Evolutionary conservation across 2,797 vertebrate species (phyloP).

Genomic region (Clarias fuscus): DNA sequence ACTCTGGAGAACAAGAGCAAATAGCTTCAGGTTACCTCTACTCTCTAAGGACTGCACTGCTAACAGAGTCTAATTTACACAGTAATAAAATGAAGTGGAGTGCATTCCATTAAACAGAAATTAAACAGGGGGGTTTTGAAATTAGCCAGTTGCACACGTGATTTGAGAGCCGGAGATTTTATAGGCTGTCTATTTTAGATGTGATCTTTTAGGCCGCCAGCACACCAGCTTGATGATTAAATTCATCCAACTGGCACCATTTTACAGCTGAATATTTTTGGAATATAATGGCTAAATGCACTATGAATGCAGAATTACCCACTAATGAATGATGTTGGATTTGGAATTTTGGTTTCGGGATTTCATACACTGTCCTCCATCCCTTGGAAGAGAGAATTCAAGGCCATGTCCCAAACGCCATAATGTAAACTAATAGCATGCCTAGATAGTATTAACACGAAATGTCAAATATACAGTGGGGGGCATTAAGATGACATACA

Average conservation of each 20-base stretch:
- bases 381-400: background rate
- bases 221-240: conserved; percentile 13
- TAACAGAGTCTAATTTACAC: conserved; percentile 50
- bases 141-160: conserved; percentile 30
- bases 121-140: conserved; percentile 24
- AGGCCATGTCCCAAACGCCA: background rate
- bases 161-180: conserved; percentile 31
- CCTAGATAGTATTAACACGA: background rate
- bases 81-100: conserved; percentile 43
- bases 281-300: background rate
- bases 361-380: background rate
- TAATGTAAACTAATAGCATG: background rate
- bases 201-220: conserved; percentile 19
- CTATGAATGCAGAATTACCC: background rate
- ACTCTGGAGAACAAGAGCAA: conserved; percentile 49
- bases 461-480: background rate
- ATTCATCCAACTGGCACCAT: conserved; percentile 22
- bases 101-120: conserved; percentile 45
- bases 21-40: conserved; percentile 53
- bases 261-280: conserved; percentile 2
- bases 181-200: conserved; percentile 23
- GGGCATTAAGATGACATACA: too few relatives aligned
- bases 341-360: background rate
- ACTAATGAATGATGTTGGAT: background rate
- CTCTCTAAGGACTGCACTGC: conserved; percentile 38